These are phyloP conservation scores for Alaudala cheleensis DNA, from an alignment of 2,113 vertebrate species.

Conservation along the genomic window DNA sequence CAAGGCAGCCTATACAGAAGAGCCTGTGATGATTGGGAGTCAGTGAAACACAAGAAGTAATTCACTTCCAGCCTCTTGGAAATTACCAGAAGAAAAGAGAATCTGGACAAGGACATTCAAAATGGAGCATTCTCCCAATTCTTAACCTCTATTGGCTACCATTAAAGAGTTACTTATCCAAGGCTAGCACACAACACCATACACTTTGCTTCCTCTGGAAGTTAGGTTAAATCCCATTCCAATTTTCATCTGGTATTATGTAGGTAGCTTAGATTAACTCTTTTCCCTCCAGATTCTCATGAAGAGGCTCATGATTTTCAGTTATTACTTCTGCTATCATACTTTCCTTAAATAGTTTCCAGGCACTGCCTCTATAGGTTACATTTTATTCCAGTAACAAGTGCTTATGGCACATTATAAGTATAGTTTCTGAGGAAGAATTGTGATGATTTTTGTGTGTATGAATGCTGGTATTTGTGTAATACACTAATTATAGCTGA, in stretches of 20 bases:
- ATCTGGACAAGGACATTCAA: not conserved
- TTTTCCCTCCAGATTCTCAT: not conserved
- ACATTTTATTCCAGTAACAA: not conserved
- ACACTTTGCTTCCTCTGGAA: not conserved
- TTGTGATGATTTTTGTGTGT: not conserved
- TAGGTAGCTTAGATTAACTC: not conserved
- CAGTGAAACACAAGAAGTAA: not conserved
- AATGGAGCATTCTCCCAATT: not conserved
- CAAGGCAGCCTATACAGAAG: not conserved
- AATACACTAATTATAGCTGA: not conserved
- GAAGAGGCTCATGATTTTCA: not conserved
- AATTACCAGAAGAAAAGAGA: not conserved
- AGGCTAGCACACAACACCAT: not conserved
- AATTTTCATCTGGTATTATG: not conserved
- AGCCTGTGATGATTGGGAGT: not conserved
- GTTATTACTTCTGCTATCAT: not conserved
- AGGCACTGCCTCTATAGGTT: not conserved
- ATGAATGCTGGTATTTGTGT: not conserved
- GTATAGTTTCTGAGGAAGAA: not conserved
- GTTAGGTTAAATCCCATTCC: not conserved
- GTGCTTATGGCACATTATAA: not conserved
- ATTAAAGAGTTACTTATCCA: not conserved
- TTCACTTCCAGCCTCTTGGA: not conserved
- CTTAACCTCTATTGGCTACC: not conserved
- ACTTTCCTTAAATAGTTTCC: not conserved